Evolutionary conservation across 2,113 vertebrate genomes (phyloP).

Genomic region (Brevimyrus niger): DNA sequence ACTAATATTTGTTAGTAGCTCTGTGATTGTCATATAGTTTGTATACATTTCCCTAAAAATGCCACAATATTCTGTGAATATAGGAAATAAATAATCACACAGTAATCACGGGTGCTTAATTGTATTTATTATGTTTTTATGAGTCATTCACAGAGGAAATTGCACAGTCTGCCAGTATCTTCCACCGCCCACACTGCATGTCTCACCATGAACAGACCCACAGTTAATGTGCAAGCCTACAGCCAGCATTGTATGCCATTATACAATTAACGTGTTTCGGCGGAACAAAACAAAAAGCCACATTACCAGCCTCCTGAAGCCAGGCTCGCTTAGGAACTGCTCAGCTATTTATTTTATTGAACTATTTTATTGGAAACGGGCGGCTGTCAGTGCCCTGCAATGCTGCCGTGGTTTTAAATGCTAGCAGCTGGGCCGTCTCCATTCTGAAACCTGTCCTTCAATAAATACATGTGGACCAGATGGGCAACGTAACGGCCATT

Average conservation of each 20-base stretch:
- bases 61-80: not conserved
- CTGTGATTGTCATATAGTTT: not conserved
- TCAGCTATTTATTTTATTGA: not conserved
- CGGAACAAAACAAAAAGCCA: conserved; percentile 3
- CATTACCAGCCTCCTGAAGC: not conserved
- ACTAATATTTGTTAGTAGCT: conserved; percentile 3
- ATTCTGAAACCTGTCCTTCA: conserved; percentile 49
- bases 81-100: not conserved
- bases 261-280: conserved; percentile 1
- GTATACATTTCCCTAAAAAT: not conserved
- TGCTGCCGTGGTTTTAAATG: conserved; percentile 47
- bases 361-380: not conserved
- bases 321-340: not conserved
- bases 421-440: conserved; percentile 48
- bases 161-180: not conserved
- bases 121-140: conserved; percentile 4
- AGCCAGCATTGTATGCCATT: not conserved
- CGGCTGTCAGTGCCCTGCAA: conserved; percentile 18
- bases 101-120: not conserved
- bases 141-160: not conserved
- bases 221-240: not conserved
- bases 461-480: conserved; percentile 47
- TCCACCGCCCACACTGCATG: not conserved
- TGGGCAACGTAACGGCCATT: conserved; percentile 46
- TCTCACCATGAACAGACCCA: not conserved